Evolutionary conservation across 2,113 vertebrate species (phyloP).

Genomic region (Paradoxurus hermaphroditus): DNA sequence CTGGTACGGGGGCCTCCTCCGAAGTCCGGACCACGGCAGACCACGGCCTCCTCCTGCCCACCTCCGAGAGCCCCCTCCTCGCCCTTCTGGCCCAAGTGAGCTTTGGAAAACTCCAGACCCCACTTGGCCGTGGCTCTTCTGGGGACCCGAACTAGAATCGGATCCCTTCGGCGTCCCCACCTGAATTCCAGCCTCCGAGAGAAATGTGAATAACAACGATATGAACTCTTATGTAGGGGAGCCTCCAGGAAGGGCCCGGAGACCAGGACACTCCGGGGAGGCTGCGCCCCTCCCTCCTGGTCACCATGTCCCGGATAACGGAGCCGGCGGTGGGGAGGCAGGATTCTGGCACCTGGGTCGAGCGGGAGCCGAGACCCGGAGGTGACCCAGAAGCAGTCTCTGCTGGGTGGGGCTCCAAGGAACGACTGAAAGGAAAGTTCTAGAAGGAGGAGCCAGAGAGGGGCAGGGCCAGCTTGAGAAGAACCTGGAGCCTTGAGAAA

Average conservation of each 20-base stretch:
- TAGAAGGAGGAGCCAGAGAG: neutral
- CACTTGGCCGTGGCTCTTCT: neutral
- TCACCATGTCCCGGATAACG: neutral
- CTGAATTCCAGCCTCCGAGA: neutral
- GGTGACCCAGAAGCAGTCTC: neutral
- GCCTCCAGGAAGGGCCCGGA: neutral
- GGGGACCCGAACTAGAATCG: neutral
- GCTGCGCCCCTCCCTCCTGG: accelerated
- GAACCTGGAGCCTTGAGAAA: neutral
- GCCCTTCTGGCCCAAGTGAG: neutral
- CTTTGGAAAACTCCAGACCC: neutral
- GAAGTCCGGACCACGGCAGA: accelerated
- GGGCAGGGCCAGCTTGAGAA: neutral
- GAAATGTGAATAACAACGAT: neutral
- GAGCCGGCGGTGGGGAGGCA: neutral
- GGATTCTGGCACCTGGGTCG: neutral
- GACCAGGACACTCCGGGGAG: neutral
- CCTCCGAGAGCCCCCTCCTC: neutral
- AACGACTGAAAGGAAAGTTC: neutral
- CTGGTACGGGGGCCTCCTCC: neutral
- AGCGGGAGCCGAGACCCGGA: neutral
- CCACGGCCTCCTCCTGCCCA: neutral
- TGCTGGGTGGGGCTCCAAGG: neutral
- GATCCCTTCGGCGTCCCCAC: neutral
- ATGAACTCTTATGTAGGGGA: neutral